Conservation (phyloP, 2,113 vertebrate species). For the Gulo gulo region DNA sequence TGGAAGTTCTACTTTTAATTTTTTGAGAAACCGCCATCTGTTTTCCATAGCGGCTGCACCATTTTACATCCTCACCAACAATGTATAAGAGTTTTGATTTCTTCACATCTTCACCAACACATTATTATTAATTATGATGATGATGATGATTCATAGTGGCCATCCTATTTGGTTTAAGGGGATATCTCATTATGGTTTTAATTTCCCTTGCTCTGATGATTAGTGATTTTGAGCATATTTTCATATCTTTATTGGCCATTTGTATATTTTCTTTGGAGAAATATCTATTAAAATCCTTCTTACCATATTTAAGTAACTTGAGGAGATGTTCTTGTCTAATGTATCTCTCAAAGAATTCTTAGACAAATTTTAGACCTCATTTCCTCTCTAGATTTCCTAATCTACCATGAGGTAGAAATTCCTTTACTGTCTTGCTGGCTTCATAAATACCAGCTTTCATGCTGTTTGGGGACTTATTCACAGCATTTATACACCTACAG, state of each 20-base stretch:
- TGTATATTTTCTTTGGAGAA: not conserved
- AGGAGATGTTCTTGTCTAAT: not conserved
- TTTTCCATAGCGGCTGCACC: not conserved
- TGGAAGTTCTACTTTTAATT: not conserved
- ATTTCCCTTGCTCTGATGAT: slow-evolving; percentile 3
- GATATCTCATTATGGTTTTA: not conserved
- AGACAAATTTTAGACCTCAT: slow-evolving; percentile 4
- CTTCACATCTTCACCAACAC: not conserved
- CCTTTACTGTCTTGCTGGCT: slow-evolving; percentile 27
- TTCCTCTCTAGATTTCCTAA: slow-evolving; percentile 49
- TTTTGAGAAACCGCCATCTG: not conserved
- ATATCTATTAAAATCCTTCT: not conserved
- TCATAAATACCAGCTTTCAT: slow-evolving; percentile 71
- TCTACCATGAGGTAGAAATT: slow-evolving; percentile 58
- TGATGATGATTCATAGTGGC: not conserved
- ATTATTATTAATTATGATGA: not conserved
- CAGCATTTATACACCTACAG: slow-evolving; percentile 81
- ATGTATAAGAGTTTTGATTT: not conserved
- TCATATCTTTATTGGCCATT: not conserved
- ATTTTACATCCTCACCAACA: not conserved
- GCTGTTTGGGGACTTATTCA: slow-evolving; percentile 70
- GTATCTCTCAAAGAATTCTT: not conserved
- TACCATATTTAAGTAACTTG: not conserved
- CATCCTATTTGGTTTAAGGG: not conserved
- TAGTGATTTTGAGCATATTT: not conserved